A percentile compares a stretch with the other conserved stretches of the same genome.
Conservation (phyloP, 2,797 vertebrate species). For the Neosilurus hyrtlii region DNA sequence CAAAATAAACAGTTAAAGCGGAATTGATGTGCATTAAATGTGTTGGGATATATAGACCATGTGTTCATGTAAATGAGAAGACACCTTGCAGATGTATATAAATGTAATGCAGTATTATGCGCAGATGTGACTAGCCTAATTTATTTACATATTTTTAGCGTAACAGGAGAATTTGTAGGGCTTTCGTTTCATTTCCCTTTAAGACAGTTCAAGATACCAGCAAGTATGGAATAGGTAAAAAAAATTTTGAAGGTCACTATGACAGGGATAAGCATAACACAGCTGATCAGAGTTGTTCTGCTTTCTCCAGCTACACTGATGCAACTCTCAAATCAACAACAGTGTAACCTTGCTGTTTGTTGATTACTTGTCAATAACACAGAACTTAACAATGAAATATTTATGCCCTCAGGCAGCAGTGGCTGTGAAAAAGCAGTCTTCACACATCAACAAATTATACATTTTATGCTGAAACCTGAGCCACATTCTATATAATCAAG, state of each 20-base stretch:
- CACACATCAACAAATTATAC: constrained; percentile 38
- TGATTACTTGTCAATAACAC: constrained; percentile 44
- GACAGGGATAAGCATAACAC: neutral
- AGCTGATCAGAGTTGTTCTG: constrained; percentile 15
- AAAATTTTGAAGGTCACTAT: constrained; percentile 21
- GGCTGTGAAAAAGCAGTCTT: constrained; percentile 36
- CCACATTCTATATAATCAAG: neutral
- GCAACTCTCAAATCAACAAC: constrained; percentile 9
- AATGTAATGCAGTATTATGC: too few relatives aligned
- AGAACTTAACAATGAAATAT: constrained; percentile 50
- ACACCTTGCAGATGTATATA: too few relatives aligned
- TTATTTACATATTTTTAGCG: too few relatives aligned
- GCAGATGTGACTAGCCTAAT: too few relatives aligned
- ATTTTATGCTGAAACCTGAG: constrained; percentile 28
- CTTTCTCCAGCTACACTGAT: constrained; percentile 6
- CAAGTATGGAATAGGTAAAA: neutral
- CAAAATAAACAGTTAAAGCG: too few relatives aligned
- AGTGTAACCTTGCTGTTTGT: constrained; percentile 41
- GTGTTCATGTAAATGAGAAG: too few relatives aligned
- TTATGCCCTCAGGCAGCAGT: constrained; percentile 46
- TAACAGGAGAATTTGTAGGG: too few relatives aligned
- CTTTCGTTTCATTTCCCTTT: neutral
- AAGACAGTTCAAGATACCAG: neutral
- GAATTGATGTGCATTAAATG: too few relatives aligned
- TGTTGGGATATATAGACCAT: too few relatives aligned